Conservation (phyloP, 2,113 vertebrate species). For the Ceyx cyanopectus region DNA sequence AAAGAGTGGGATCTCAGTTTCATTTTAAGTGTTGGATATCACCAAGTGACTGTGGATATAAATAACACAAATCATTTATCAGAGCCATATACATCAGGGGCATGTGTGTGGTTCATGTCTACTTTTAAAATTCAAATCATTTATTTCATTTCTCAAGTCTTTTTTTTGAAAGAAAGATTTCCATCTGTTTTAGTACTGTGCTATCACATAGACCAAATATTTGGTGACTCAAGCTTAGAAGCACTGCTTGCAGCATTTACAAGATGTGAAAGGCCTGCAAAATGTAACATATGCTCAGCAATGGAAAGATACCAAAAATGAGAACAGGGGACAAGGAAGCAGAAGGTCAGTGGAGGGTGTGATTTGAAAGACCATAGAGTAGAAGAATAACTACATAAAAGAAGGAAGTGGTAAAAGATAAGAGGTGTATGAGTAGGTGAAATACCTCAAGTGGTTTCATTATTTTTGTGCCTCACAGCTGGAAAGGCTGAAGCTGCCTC, state of each 20-base stretch:
- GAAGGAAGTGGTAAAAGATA: slow-evolving; percentile 34
- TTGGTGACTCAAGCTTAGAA: neutral
- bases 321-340: neutral
- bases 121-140: neutral
- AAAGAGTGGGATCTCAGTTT: neutral
- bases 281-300: neutral
- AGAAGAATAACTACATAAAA: slow-evolving; percentile 16
- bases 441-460: slow-evolving; percentile 26
- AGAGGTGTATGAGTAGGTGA: slow-evolving; percentile 1
- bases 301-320: neutral
- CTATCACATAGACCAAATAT: neutral
- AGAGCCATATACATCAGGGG: neutral
- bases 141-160: neutral
- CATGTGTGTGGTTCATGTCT: neutral
- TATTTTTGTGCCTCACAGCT: slow-evolving; percentile 24
- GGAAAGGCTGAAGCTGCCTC: neutral
- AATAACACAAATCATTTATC: neutral
- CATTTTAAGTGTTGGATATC: neutral
- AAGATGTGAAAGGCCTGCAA: neutral
- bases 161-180: neutral
- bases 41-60: neutral
- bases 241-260: neutral
- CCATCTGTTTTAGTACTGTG: neutral
- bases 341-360: neutral
- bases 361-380: slow-evolving; percentile 23